phyloP scores from a whole-genome alignment of 2,113 vertebrate species.

The Seriola aureovittata region DNA sequence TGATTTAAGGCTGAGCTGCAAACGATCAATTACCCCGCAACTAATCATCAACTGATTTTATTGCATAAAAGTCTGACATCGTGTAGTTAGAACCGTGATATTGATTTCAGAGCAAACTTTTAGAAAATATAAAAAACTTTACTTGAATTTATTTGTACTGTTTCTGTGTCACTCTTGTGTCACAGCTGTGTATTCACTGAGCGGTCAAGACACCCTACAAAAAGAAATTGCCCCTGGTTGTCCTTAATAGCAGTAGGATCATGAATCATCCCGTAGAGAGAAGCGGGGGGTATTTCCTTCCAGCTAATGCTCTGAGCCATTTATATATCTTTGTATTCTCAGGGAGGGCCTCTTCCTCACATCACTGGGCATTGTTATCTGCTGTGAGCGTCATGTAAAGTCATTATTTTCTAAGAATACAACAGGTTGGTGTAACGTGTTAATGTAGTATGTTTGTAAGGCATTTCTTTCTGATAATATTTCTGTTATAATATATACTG shows the following conservation, averaged over 20 bases:
- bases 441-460: too few species aligned
- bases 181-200: not conserved
- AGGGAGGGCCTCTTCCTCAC: slow-evolving; percentile 72
- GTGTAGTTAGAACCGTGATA: not conserved
- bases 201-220: slow-evolving; percentile 10
- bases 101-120: not conserved
- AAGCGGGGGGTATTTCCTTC: slow-evolving; percentile 62
- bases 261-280: slow-evolving; percentile 59
- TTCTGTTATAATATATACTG: not conserved
- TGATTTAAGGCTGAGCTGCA: not conserved
- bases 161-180: not conserved
- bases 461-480: not conserved
- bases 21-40: too few species aligned
- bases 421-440: not conserved
- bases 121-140: too few species aligned
- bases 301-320: slow-evolving; percentile 39
- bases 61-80: not conserved
- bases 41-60: too few species aligned
- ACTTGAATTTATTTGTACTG: too few species aligned
- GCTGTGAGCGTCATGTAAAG: slow-evolving; percentile 18
- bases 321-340: slow-evolving; percentile 62
- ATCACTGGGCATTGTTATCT: slow-evolving; percentile 60
- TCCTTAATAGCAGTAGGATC: slow-evolving; percentile 2
- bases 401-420: slow-evolving; percentile 52
- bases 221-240: not conserved